Base-by-base conservation (phyloP, 1,140 invertebrate species). In the Bursaphelenchus mucronatus region DNA sequence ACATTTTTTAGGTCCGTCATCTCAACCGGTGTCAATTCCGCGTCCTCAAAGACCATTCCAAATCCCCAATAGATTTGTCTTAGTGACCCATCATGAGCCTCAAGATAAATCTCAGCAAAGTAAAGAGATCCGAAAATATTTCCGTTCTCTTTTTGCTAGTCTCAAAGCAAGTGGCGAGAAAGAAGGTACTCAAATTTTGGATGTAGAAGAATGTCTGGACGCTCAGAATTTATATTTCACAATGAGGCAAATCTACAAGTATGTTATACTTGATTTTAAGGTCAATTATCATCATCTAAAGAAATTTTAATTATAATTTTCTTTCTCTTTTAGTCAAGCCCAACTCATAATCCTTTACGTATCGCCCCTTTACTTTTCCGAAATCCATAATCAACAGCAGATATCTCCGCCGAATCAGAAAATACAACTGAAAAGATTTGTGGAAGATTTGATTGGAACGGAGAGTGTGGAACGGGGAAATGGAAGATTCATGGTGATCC, bases 361-460 rank as follows among this genome's bases (percentile, higher is more conserved):
- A 30, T 30, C 30, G 30, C 30, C 30, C 5, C 30, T 30, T 30
- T 30, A 30, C 30, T 30, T 30, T 30, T 5, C 1, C 5, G 30
- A 30, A 30, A 30, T 30, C 30, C 30, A 55, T 55, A 40, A 21
- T 9, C 41, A 15, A 39, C 51, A 64, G 30, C 7, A 55, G 11
- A 19, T 15, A 45, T 52, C 30, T 41, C 15, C 64, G 39, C 17
- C 45, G 7, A 44, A 69, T 56, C 65, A 54, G 44, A 45, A 17
- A 52, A 39, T 69, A 54, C 41, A 54, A n/a, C 39, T 67, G 45
- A 67, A 67, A 45, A 49, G 54, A 19, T 58, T n/a, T 15, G 30
- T 67, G 8, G 50, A 67, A 17, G 64, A 67, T 11, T 40, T 69
- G 50, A 67, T 59, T 39, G 19, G 45, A 2, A 13, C 11, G 57